phyloP scores from a whole-genome alignment of 1,140 invertebrate species.

The Phocides pigmalion region DNA sequence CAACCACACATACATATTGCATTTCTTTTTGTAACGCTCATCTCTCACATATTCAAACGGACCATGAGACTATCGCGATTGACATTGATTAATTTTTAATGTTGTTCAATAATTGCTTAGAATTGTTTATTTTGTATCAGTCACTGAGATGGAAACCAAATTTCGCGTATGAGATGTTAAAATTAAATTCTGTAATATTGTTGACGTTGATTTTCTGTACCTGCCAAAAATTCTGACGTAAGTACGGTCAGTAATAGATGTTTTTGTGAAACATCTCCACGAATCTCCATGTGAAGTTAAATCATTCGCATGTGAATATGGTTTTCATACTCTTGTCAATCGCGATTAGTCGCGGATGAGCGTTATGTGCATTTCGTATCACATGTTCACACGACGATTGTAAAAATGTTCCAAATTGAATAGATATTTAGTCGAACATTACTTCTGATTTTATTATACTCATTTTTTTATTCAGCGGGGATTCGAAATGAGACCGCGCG shows the following conservation, averaged over 20 bases:
- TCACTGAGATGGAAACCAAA: no score
- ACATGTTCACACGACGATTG: constrained; percentile 31
- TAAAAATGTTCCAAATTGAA: constrained; percentile 48
- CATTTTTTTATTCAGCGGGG: constrained; percentile 13
- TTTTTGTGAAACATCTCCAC: no score
- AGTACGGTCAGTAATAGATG: no score
- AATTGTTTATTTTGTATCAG: no score
- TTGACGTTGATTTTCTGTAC: no score
- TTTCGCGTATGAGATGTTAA: no score
- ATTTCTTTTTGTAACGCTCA: constrained; percentile 25
- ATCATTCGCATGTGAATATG: no score
- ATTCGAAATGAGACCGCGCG: constrained; percentile 28
- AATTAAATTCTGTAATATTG: no score
- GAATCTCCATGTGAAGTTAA: no score
- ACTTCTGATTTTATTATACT: constrained; percentile 2
- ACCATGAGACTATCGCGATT: constrained; percentile 14
- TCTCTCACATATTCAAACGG: neutral
- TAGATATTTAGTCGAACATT: constrained; percentile 26
- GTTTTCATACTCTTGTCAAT: neutral
- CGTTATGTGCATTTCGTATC: constrained; percentile 16
- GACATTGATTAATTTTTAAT: neutral
- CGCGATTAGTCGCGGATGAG: neutral
- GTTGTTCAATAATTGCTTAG: neutral
- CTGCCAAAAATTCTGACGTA: no score
- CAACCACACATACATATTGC: constrained; percentile 11